These are phyloP conservation scores for Perodicticus potto DNA, from an alignment of 2,797 vertebrate species.

Conservation along the genomic window DNA sequence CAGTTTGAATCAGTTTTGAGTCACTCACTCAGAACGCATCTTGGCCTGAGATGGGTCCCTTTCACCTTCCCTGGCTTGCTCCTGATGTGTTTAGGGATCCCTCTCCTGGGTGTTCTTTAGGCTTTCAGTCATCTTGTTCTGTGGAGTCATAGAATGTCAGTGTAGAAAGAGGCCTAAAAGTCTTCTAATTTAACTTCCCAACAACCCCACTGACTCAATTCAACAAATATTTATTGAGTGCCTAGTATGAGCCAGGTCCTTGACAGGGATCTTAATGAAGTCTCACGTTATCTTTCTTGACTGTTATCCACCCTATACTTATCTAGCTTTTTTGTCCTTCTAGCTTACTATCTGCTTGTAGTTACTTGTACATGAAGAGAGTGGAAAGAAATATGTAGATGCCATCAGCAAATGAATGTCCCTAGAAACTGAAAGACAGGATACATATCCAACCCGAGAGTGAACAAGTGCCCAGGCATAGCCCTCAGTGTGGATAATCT, in stretches of 20 bases:
- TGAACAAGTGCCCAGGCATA: neutral
- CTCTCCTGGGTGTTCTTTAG: neutral
- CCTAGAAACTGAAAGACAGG: conserved; percentile 42
- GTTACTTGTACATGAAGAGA: conserved; percentile 13
- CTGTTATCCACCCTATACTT: neutral
- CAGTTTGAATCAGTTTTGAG: neutral
- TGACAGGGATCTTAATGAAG: neutral
- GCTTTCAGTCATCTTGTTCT: conserved; percentile 14
- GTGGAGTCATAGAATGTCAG: neutral
- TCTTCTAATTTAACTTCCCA: neutral
- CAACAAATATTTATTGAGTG: conserved; percentile 8
- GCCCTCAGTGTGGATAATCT: neutral
- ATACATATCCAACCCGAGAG: neutral
- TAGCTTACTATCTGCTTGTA: conserved; percentile 56
- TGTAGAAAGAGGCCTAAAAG: neutral
- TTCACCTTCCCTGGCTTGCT: neutral
- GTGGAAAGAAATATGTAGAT: conserved; percentile 57
- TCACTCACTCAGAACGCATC: neutral
- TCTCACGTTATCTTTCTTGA: conserved; percentile 1
- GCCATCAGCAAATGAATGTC: conserved; percentile 35
- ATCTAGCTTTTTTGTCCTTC: neutral
- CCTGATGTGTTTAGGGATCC: neutral
- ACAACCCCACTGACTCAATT: neutral
- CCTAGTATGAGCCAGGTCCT: neutral
- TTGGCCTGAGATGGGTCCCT: neutral